Percentiles rank a stretch among this genome's conserved stretches.
These are phyloP conservation scores for Cephalopachus bancanus DNA, from an alignment of 2,797 vertebrate species.

Conservation along the genomic window DNA sequence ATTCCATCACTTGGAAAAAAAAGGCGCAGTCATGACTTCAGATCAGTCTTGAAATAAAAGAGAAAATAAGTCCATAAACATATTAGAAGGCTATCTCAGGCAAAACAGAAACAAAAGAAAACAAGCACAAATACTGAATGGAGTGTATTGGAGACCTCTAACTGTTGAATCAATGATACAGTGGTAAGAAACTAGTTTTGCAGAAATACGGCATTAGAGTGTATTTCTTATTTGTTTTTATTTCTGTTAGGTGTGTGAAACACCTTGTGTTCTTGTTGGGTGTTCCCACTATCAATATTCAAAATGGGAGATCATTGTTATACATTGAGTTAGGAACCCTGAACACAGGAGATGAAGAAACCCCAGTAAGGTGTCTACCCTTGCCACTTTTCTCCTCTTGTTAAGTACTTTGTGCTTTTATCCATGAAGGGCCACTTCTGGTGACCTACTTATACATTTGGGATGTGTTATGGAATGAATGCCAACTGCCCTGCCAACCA, in stretches of 20 bases:
- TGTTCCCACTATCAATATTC: background rate
- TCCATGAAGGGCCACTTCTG: background rate
- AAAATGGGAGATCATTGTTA: background rate
- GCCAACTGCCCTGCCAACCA: background rate
- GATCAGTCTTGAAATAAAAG: too few species aligned
- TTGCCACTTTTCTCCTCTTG: background rate
- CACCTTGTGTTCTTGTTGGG: background rate
- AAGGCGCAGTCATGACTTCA: background rate
- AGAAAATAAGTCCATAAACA: background rate
- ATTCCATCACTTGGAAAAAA: background rate
- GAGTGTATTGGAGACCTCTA: background rate
- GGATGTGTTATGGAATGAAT: conserved; percentile 29
- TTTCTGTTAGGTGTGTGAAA: conserved; percentile 42
- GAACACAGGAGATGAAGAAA: background rate
- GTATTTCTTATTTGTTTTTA: conserved; percentile 14
- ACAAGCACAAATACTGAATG: conserved; percentile 30
- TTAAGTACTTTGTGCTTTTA: conserved; percentile 29
- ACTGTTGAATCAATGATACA: background rate
- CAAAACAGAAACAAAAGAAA: conserved; percentile 51
- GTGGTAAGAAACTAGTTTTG: conserved; percentile 10
- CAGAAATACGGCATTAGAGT: background rate
- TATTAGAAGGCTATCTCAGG: background rate
- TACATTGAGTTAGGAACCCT: background rate
- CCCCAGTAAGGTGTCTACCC: background rate
- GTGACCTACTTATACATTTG: conserved; percentile 51